Percentiles rank a stretch among this genome's conserved stretches.
Conservation (phyloP, 2,797 vertebrate species). For the Garrulus glandarius region DNA sequence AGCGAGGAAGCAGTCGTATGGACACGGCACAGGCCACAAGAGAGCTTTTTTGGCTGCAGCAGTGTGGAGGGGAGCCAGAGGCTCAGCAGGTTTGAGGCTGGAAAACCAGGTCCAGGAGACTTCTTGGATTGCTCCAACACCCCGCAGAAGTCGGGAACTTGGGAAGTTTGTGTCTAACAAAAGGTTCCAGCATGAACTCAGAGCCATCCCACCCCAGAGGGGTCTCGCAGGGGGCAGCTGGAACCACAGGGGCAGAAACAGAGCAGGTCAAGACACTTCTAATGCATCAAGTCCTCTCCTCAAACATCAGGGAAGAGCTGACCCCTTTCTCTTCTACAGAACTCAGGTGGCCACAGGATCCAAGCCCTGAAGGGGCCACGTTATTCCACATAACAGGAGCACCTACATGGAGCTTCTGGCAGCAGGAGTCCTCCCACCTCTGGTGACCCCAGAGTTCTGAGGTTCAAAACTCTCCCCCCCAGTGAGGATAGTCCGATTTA, state of each 20-base stretch:
- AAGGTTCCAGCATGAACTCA: background rate
- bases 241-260: rapidly evolving
- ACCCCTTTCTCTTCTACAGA: background rate
- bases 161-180: background rate
- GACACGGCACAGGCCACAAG: background rate
- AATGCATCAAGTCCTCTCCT: background rate
- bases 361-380: background rate
- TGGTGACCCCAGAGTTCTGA: too few relatives aligned
- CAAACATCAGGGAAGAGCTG: background rate
- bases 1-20: background rate
- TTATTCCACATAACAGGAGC: background rate
- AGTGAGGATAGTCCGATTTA: background rate
- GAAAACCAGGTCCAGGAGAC: background rate
- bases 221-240: background rate
- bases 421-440: background rate
- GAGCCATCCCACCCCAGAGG: background rate
- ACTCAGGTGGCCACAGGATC: background rate
- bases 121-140: background rate
- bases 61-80: background rate
- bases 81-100: background rate
- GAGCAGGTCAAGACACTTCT: rapidly evolving
- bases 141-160: background rate
- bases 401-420: rapidly evolving
- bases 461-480: rapidly evolving
- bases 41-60: background rate